These are phyloP conservation scores for Leuciscus waleckii DNA, from an alignment of 2,797 vertebrate species.

Conservation along the genomic window DNA sequence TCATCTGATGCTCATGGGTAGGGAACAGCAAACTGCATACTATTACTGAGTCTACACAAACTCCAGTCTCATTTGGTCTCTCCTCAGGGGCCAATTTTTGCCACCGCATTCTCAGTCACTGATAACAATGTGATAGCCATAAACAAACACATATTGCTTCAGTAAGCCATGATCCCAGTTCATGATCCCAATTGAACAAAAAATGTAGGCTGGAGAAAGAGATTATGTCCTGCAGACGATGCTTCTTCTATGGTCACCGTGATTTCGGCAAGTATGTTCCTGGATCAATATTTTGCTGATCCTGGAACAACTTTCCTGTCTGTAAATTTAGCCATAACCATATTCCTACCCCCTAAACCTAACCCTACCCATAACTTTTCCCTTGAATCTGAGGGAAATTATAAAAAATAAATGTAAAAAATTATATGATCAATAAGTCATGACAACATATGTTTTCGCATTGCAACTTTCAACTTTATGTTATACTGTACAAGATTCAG, in stretches of 20 bases:
- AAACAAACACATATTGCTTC: slow-evolving; percentile 24
- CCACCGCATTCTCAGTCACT: neutral
- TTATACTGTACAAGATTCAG: too few relatives aligned
- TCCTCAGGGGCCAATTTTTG: slow-evolving; percentile 4
- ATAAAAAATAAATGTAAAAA: neutral
- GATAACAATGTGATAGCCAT: slow-evolving; percentile 1
- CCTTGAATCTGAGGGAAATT: neutral
- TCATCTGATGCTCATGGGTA: neutral
- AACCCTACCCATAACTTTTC: neutral
- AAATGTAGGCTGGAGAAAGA: neutral
- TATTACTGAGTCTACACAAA: neutral
- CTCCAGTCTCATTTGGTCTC: neutral
- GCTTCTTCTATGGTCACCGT: neutral
- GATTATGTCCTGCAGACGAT: neutral
- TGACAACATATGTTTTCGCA: too few relatives aligned
- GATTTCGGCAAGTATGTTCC: neutral
- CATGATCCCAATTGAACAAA: neutral
- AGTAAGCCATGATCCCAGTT: neutral
- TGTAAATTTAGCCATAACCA: neutral
- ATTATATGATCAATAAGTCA: too few relatives aligned
- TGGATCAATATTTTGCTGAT: neutral
- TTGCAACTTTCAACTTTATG: too few relatives aligned
- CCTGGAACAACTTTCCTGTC: neutral
- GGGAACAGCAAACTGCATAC: neutral
- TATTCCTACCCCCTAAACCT: neutral